Evolutionary conservation across 1,140 invertebrate genomes (phyloP), one percentile per base, ranked within the genome.

Genomic region (Pseudomyrmex cubaensis): DNA sequence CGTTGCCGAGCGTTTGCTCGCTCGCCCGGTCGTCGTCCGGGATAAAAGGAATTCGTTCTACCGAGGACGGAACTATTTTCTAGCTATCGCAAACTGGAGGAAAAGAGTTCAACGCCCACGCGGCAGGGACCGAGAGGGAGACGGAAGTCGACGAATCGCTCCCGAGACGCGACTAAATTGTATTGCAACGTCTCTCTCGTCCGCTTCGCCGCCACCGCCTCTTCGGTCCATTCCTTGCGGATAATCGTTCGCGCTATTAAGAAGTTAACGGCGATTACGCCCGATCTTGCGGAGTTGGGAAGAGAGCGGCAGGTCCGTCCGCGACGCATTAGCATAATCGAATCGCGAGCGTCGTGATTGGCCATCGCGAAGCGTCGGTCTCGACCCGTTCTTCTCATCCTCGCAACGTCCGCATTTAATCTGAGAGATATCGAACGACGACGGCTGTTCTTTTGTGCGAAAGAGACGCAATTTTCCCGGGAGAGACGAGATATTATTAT

Each of bases 281-380:
- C 35, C 69, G 80, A 89, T 85, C 52, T 52, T 72, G 57, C 66
- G 59, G 52, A 50, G 54, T 20, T 54, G 83, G 75, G 57, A 82
- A 67, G 54, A 22, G 54, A 22, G 20, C 35, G 69, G 54, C 77
- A 50, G 15, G 10, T 56, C 57, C 52, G 20, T 86, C 57, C 72
- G 66, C 74, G 75, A 82, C 35, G 76, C 83, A 87, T 88, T 89
- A 89, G 74, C 87, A 89, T 88, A 89, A 87, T 82, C 76, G 69
- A 89, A 89, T 85, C 63, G 73, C 75, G 50, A 75, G 56, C 56
- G 35, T 20, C 59, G 80, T 83, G 86, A 89, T 88, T 89, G 87
- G 59, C 75, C 61, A 82, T 89, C 82, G 64, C 75, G 15, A 84
- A 56, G 46, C 7, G 52, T 15, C 44, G 35, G 35, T 35, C 35